Evolutionary conservation across 2,797 vertebrate genomes (phyloP).

Genomic region (Dendrocincla tyrannina): DNA sequence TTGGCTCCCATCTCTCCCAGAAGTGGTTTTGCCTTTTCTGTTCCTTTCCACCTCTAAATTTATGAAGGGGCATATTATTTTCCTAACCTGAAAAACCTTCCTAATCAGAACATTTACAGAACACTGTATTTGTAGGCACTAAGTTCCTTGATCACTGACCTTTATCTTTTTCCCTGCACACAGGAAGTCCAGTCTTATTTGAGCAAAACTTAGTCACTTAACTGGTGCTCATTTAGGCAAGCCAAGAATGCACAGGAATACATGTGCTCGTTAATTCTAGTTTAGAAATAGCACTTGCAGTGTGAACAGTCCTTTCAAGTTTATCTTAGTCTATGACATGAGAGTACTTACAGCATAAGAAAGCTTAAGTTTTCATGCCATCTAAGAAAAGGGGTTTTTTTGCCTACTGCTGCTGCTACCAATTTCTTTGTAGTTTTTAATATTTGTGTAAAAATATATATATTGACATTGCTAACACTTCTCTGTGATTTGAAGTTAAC

Average conservation of each 20-base stretch:
- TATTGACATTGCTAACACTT: neutral
- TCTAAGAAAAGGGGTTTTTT: neutral
- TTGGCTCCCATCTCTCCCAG: neutral
- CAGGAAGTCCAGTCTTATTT: conserved; percentile 12
- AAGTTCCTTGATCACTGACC: conserved; percentile 38
- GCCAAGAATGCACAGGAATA: neutral
- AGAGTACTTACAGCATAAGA: neutral
- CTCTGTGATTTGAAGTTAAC: neutral
- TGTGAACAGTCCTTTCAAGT: neutral
- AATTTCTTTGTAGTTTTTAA: neutral
- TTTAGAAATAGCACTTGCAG: neutral
- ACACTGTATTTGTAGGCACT: neutral
- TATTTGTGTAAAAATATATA: neutral
- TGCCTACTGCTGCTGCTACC: neutral
- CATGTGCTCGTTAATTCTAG: neutral
- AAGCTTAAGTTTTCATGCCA: neutral
- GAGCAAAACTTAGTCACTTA: neutral
- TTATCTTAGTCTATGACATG: neutral
- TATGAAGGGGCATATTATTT: neutral
- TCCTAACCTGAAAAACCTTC: neutral
- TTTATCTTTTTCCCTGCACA: neutral
- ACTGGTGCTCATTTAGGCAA: neutral
- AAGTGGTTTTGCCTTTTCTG: neutral
- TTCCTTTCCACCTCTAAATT: neutral
- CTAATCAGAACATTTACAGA: neutral